Evolutionary conservation across 2,888 invertebrate species (phyloP).

Genomic region (Scaptomyza reducta): DNA sequence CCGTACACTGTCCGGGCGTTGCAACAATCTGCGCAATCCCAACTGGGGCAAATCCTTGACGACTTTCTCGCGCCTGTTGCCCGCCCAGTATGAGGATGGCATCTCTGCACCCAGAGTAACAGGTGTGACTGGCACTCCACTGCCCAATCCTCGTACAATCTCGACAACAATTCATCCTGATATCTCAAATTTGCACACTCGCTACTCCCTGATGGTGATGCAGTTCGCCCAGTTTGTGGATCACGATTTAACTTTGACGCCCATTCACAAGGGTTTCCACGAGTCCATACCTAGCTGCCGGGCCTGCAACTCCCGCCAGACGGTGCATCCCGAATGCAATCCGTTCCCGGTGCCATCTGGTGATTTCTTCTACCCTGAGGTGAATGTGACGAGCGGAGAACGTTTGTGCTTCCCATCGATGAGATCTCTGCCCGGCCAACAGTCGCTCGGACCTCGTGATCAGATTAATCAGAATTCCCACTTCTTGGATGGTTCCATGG

Average conservation of each 20-base stretch:
- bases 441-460: constrained; percentile 93
- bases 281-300: constrained; percentile 96
- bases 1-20: constrained; percentile 91
- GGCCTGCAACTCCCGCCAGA: constrained; percentile 93
- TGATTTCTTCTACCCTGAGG: constrained; percentile 95
- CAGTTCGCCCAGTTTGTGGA: constrained; percentile 97
- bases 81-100: constrained; percentile 95
- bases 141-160: constrained; percentile 94
- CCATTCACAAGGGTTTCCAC: constrained; percentile 95
- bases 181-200: constrained; percentile 93
- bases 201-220: constrained; percentile 96
- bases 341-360: constrained; percentile 95
- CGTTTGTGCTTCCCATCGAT: constrained; percentile 96
- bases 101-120: constrained; percentile 91
- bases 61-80: constrained; percentile 92
- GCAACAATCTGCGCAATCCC: constrained; percentile 94
- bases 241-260: constrained; percentile 97
- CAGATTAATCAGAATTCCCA: constrained; percentile 97
- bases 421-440: constrained; percentile 96
- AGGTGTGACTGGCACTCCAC: constrained; percentile 89
- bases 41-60: constrained; percentile 93
- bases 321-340: constrained; percentile 96
- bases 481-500: constrained; percentile 93
- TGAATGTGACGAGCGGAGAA: constrained; percentile 92
- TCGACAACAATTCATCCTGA: constrained; percentile 96